Percentiles rank a stretch among this genome's conserved stretches.
Evolutionary conservation across 2,888 invertebrate species (phyloP).

Genomic region (Orchesellides sinensis): DNA sequence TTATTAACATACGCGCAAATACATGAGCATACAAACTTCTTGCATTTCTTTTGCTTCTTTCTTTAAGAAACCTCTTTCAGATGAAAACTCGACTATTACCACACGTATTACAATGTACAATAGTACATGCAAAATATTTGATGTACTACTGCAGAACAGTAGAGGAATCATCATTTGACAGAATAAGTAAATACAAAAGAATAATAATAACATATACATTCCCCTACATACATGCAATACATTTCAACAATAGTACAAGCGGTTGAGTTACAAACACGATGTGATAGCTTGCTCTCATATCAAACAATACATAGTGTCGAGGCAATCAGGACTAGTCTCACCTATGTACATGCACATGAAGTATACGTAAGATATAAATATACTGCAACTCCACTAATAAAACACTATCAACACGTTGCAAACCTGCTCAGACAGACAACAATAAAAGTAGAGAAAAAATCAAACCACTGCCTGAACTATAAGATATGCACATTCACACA

Average conservation of each 20-base stretch:
- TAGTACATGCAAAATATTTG: constrained; percentile 15
- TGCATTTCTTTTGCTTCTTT: constrained; percentile 43
- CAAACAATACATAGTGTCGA: constrained; percentile 3
- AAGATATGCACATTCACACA: neutral
- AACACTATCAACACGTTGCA: too few species aligned
- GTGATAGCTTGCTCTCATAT: constrained; percentile 7
- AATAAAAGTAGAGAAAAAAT: too few species aligned
- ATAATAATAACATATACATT: too few species aligned
- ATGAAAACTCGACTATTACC: too few species aligned
- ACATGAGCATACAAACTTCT: constrained; percentile 5
- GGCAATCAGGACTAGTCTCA: constrained; percentile 28
- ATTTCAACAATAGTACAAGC: neutral
- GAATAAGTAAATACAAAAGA: constrained; percentile 6
- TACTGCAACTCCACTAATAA: too few species aligned
- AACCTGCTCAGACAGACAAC: too few species aligned
- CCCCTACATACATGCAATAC: neutral
- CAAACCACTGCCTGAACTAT: too few species aligned
- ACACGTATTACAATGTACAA: too few species aligned
- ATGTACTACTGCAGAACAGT: too few species aligned
- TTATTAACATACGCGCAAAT: neutral
- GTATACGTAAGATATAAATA: too few species aligned
- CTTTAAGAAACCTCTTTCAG: constrained; percentile 32
- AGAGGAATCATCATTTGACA: constrained; percentile 22
- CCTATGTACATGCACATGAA: too few species aligned
- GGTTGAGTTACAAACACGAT: neutral